Percentiles rank a stretch among this genome's conserved stretches.
Conservation (phyloP, 1,140 invertebrate genomes). For the Drosophila ogumai region DNA sequence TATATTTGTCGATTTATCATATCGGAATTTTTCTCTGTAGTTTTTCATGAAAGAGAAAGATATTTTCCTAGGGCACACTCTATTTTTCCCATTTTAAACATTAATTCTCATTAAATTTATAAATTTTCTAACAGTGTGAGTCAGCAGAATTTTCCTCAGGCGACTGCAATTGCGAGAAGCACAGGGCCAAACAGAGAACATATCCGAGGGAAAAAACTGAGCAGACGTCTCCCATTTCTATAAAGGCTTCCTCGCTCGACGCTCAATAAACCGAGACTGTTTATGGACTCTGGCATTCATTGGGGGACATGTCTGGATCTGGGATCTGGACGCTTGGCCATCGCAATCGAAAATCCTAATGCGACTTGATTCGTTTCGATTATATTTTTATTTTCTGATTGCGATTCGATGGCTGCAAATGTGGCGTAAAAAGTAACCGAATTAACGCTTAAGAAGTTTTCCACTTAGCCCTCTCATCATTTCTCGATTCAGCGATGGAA, state of each 20-base stretch:
- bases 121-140: conserved; percentile 11
- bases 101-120: neutral
- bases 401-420: conserved; percentile 54
- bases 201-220: conserved; percentile 6
- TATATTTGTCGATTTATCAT: no score
- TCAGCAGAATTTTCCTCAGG: neutral
- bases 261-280: conserved; percentile 64
- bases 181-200: conserved; percentile 23
- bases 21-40: neutral
- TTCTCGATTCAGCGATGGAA: neutral
- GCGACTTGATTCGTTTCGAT: conserved; percentile 57
- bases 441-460: conserved; percentile 48
- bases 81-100: neutral
- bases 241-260: conserved; percentile 43
- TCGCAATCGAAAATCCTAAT: conserved; percentile 43
- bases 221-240: conserved; percentile 42
- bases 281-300: conserved; percentile 63
- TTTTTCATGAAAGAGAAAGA: neutral
- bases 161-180: conserved; percentile 46
- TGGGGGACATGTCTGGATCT: conserved; percentile 41
- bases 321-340: conserved; percentile 20
- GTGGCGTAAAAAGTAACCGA: conserved; percentile 51
- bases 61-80: neutral
- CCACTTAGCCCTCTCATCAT: conserved; percentile 29
- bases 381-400: conserved; percentile 60